phyloP scores from a whole-genome alignment of 2,113 vertebrate genomes.

The Opisthocomus hoazin region DNA sequence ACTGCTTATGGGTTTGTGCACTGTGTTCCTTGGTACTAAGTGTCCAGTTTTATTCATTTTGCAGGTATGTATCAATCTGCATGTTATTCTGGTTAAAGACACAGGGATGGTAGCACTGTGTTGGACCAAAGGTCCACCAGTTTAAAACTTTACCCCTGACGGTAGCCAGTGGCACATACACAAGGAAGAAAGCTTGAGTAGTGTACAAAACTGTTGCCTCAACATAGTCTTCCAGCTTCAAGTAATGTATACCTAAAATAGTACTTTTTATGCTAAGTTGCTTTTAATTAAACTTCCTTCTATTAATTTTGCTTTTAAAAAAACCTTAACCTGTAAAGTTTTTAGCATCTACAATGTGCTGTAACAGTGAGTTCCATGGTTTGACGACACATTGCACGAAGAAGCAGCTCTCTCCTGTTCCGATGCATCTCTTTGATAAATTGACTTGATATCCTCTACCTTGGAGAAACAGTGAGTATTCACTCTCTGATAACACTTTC shows the following conservation, averaged over 20 bases:
- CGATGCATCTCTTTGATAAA: not conserved
- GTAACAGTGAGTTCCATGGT: not conserved
- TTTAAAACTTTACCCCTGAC: not conserved
- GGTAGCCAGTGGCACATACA: accelerated
- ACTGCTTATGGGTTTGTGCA: accelerated
- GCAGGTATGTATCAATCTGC: not conserved
- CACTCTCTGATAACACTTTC: not conserved
- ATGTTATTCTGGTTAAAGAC: not conserved
- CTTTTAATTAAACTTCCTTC: not conserved
- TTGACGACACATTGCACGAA: accelerated
- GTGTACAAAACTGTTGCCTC: not conserved
- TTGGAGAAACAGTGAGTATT: not conserved
- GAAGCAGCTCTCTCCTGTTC: not conserved
- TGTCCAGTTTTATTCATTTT: not conserved
- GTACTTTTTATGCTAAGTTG: not conserved
- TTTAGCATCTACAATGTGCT: not conserved
- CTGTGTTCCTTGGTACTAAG: accelerated
- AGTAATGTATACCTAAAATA: not conserved
- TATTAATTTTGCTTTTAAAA: not conserved
- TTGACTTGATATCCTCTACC: not conserved
- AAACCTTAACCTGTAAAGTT: accelerated
- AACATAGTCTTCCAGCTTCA: accelerated
- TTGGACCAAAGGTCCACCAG: not conserved
- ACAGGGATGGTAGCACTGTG: not conserved
- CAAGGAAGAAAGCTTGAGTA: not conserved